Base-by-base conservation (phyloP, 2,888 invertebrate species). In the Tridacna gigas region DNA sequence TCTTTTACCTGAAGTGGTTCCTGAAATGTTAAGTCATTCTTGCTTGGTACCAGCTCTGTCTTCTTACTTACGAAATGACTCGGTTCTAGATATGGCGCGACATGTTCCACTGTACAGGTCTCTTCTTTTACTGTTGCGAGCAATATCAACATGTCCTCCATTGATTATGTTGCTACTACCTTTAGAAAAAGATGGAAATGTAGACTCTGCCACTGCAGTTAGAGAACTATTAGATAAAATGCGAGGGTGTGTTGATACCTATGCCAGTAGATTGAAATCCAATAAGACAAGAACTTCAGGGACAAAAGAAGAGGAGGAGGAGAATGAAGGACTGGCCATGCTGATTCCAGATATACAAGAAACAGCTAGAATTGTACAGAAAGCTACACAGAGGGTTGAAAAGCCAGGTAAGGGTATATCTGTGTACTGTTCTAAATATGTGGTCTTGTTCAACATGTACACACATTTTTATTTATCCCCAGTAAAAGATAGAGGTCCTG, bases 21-120 rank as follows among this genome's bases (percentile, higher is more conserved):
- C 97, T 28, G 97, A 97, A 84, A 96, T 98, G 51, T 94, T 98
- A 25, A 96, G 97, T 66, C 96, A 97, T 93, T 98, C 98, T 83
- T 97, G 98, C 91, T 96, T 99, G 26, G 96, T 98, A 85, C 97
- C 98, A 26, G 98, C 97, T 28, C 96, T 98, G 45, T 97, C 97
- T 92, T 98, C 98, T 0, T 98, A 99, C 94, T 96, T 98, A 77
- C 96, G 98, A 90, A 99, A 99, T 93, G 99, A 99, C 95, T 99
- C 98, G 96, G 98, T 98, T 90, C 95, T 99, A 95, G 98, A 99
- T 95, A 98, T 99, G 97, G 98, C 98, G n/a, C 74, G 98, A 25
- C 98, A 98, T 95, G 98, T 98, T 95, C 98, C 98, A 45, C 96
- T 98, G 91, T 98, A 98, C 95, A 96, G 97, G 90, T 97, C 97